Evolutionary conservation across 2,888 invertebrate species (phyloP).

Genomic region (Nemurella pictetii): DNA sequence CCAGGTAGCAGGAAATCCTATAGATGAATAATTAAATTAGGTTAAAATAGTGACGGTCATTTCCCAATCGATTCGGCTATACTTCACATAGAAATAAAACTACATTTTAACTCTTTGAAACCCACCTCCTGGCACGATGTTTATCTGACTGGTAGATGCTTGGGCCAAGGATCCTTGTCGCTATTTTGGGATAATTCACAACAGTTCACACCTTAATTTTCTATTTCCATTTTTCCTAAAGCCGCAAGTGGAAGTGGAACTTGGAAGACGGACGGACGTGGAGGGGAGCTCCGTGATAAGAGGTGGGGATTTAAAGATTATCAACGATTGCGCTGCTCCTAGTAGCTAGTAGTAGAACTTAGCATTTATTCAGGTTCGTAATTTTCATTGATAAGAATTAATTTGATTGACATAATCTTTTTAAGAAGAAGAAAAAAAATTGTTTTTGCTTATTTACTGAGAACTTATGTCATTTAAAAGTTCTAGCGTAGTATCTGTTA

Average conservation of each 20-base stretch:
- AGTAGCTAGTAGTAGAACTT: neutral
- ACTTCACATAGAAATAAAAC: neutral
- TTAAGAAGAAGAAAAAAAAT: no score
- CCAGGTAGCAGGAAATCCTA: constrained; percentile 4
- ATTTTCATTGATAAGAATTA: neutral
- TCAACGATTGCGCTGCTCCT: neutral
- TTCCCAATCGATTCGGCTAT: neutral
- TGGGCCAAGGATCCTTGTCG: neutral
- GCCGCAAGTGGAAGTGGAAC: neutral
- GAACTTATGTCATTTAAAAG: neutral
- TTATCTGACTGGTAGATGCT: neutral
- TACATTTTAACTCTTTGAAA: neutral
- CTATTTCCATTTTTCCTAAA: neutral
- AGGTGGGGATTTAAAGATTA: neutral
- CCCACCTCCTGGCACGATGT: neutral
- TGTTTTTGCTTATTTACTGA: no score
- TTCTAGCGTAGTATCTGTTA: neutral
- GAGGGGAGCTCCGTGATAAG: neutral
- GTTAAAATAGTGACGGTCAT: neutral
- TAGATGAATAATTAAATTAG: neutral
- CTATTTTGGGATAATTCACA: neutral
- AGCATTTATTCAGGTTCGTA: neutral
- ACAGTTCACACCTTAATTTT: neutral
- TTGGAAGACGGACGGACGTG: no score
- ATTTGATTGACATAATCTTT: no score